Conservation (phyloP, 2,113 vertebrate species). For the Oxyura jamaicensis region DNA sequence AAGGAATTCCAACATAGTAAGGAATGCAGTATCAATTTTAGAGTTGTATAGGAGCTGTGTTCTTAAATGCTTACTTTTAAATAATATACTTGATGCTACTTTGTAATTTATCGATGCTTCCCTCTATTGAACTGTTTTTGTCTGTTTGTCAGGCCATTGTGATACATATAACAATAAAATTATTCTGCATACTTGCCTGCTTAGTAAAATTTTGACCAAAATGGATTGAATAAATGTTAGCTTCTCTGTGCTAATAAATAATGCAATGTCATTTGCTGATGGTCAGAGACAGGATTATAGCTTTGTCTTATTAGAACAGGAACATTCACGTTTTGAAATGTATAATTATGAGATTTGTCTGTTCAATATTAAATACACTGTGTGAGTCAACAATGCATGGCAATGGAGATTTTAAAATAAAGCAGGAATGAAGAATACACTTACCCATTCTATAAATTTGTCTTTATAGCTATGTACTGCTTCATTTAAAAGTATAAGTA, state of each 20-base stretch:
- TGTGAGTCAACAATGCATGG: background rate
- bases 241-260: background rate
- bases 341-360: background rate
- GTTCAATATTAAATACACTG: background rate
- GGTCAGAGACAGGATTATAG: background rate
- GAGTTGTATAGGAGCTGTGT: background rate
- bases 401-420: background rate
- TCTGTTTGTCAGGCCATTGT: background rate
- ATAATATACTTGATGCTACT: background rate
- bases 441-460: background rate
- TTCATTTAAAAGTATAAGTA: background rate
- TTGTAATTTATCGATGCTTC: background rate
- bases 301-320: background rate
- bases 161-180: background rate
- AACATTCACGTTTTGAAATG: background rate
- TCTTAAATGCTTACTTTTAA: background rate
- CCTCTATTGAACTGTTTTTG: background rate
- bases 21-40: background rate
- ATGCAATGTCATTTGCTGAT: background rate
- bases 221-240: background rate
- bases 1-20: background rate
- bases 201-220: background rate
- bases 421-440: background rate
- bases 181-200: background rate
- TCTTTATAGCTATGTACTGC: background rate